A percentile compares a stretch with the other conserved stretches of the same genome.
These are phyloP conservation scores for Leptopilina myrica DNA, from an alignment of 2,888 invertebrate species.

Conservation along the genomic window DNA sequence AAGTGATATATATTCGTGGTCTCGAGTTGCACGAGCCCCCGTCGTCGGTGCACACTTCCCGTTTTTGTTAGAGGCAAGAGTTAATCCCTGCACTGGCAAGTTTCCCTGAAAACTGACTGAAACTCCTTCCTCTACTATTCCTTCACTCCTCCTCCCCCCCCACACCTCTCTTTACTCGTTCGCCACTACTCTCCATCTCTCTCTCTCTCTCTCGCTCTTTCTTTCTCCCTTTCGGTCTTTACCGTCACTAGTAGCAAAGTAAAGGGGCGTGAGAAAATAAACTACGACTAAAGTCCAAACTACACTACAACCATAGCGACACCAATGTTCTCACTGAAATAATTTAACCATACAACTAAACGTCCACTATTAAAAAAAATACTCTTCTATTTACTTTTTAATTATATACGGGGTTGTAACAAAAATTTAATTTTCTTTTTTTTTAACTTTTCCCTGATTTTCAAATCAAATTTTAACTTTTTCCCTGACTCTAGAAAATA, in stretches of 20 bases:
- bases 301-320: conserved; percentile 34
- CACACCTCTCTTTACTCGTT: conserved; percentile 26
- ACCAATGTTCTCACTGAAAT: conserved; percentile 22
- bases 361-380: conserved; percentile 3
- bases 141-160: neutral
- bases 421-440: too few species aligned
- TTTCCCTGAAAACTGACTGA: conserved; percentile 64
- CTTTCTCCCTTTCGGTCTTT: conserved; percentile 47
- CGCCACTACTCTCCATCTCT: conserved; percentile 28
- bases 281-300: conserved; percentile 47
- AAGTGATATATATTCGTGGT: conserved; percentile 48
- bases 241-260: conserved; percentile 49
- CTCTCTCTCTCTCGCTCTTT: conserved; percentile 10
- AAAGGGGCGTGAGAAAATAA: conserved; percentile 66
- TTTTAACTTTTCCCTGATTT: too few species aligned
- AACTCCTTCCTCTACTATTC: conserved; percentile 56
- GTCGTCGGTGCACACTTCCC: conserved; percentile 54
- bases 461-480: too few species aligned
- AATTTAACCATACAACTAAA: conserved; percentile 5
- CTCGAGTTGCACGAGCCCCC: conserved; percentile 44
- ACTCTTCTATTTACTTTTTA: neutral
- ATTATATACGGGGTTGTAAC: neutral
- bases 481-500: too few species aligned
- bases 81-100: conserved; percentile 68
- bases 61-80: conserved; percentile 69